phyloP scores from a whole-genome alignment of 53 echinoderm and acorn worm genomes.

The Arbacia lixula region DNA sequence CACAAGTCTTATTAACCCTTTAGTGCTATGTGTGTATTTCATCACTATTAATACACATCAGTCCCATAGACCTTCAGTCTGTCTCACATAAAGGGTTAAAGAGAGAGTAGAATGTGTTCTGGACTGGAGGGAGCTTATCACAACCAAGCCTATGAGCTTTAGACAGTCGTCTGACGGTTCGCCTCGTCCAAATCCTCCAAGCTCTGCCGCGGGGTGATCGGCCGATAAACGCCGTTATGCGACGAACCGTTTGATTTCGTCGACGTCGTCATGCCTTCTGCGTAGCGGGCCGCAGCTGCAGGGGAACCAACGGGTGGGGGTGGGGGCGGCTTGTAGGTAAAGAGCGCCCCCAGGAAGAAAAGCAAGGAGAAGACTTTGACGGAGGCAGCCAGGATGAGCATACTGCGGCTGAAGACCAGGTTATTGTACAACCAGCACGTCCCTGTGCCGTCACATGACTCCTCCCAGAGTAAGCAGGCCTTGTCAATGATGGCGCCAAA shows the following conservation, averaged over 20 bases:
- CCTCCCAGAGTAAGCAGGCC: constrained; percentile 88
- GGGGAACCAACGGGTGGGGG: constrained; percentile 26
- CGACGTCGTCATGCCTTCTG: not conserved
- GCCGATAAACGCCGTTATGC: not conserved
- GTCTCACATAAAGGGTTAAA: too few species aligned
- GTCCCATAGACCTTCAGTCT: too few species aligned
- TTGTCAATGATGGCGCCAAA: constrained; percentile 93
- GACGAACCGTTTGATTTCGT: not conserved
- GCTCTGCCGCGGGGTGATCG: not conserved
- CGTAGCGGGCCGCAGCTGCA: constrained; percentile 13
- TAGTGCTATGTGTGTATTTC: too few species aligned
- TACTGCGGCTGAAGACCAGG: constrained; percentile 72
- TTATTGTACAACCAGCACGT: constrained; percentile 98
- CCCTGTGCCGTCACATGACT: constrained; percentile 69
- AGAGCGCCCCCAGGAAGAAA: constrained; percentile 78
- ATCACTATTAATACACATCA: too few species aligned
- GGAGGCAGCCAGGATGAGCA: constrained; percentile 73
- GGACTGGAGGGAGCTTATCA: too few species aligned
- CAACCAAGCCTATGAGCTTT: too few species aligned
- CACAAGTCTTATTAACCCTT: too few species aligned
- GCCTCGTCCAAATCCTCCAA: not conserved
- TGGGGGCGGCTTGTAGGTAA: constrained; percentile 75
- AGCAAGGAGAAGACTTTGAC: constrained; percentile 82
- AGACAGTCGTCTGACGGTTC: constrained; percentile 36
- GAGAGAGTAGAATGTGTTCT: too few species aligned